Conservation (phyloP, 2,113 vertebrate species). For the Tursiops truncatus region DNA sequence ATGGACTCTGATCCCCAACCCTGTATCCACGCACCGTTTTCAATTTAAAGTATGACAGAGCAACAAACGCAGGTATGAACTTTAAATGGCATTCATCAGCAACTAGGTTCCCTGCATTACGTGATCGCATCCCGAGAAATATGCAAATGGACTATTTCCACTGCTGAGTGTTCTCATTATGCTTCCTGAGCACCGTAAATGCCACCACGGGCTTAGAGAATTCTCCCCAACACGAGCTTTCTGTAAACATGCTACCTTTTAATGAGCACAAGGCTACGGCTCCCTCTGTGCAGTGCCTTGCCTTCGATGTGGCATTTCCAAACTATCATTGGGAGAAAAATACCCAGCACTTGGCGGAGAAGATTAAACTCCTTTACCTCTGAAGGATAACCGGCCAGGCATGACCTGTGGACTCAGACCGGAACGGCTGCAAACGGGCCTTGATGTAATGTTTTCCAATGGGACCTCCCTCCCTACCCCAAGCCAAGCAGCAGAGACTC, state of each 20-base stretch:
- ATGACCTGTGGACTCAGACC: fast-evolving
- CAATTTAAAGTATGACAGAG: not conserved
- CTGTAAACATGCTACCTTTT: conserved; percentile 52
- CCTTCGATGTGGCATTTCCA: conserved; percentile 15
- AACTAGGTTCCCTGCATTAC: not conserved
- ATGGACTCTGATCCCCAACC: not conserved
- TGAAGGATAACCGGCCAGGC: not conserved
- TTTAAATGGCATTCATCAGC: conserved; percentile 18
- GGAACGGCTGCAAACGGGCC: fast-evolving
- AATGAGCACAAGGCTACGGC: conserved; percentile 53
- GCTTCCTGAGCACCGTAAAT: not conserved
- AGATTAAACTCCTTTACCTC: not conserved
- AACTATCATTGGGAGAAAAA: conserved; percentile 47
- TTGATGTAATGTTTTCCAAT: fast-evolving
- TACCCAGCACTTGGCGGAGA: conserved; percentile 42
- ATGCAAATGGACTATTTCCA: not conserved
- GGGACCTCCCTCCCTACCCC: fast-evolving
- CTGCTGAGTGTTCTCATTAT: not conserved
- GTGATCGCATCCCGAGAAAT: not conserved
- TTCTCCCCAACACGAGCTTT: not conserved
- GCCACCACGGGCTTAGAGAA: fast-evolving
- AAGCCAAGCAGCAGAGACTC: fast-evolving
- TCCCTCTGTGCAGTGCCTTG: conserved; percentile 45
- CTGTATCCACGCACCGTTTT: fast-evolving
- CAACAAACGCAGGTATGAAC: not conserved